phyloP scores from a whole-genome alignment of 2,113 vertebrate species.

The Saccopteryx leptura region DNA sequence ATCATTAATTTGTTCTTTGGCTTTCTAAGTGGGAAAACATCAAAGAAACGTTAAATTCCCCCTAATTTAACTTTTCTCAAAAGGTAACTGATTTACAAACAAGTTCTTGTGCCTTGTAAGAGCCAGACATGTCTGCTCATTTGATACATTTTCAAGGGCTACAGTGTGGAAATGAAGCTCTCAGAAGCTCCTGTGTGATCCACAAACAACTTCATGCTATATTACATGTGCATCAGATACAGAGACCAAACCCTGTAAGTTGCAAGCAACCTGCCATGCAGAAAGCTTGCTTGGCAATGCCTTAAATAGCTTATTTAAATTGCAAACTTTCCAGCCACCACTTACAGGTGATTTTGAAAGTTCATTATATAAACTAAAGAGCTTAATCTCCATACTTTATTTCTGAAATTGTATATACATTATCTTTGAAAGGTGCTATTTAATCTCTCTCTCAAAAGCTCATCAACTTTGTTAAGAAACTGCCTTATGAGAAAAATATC shows the following conservation, averaged over 20 bases:
- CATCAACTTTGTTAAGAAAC: slow-evolving; percentile 83
- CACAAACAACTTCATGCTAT: slow-evolving; percentile 82
- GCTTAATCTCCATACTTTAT: slow-evolving; percentile 57
- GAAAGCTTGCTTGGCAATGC: slow-evolving; percentile 46
- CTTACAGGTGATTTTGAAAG: slow-evolving; percentile 81
- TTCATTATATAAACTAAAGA: slow-evolving; percentile 66
- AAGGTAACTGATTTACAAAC: slow-evolving; percentile 88
- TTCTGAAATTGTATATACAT: slow-evolving; percentile 72
- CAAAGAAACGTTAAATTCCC: slow-evolving; percentile 77
- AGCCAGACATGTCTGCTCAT: slow-evolving; percentile 71
- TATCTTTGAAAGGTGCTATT: slow-evolving; percentile 83
- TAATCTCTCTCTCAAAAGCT: slow-evolving; percentile 82
- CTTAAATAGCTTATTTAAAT: slow-evolving; percentile 69
- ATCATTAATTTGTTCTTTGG: slow-evolving; percentile 82
- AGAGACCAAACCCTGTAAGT: slow-evolving; percentile 71
- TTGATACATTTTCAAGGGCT: slow-evolving; percentile 82
- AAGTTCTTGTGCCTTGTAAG: slow-evolving; percentile 83
- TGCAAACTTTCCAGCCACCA: slow-evolving; percentile 64
- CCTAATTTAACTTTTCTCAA: slow-evolving; percentile 86
- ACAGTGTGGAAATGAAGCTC: slow-evolving; percentile 77
- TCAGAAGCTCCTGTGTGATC: slow-evolving; percentile 78
- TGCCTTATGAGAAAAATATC: slow-evolving; percentile 83
- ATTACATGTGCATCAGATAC: slow-evolving; percentile 82
- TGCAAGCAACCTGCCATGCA: slow-evolving; percentile 66
- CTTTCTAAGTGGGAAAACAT: slow-evolving; percentile 79